Conservation (phyloP, 2,888 invertebrate species). For the Drosophila neotestacea region DNA sequence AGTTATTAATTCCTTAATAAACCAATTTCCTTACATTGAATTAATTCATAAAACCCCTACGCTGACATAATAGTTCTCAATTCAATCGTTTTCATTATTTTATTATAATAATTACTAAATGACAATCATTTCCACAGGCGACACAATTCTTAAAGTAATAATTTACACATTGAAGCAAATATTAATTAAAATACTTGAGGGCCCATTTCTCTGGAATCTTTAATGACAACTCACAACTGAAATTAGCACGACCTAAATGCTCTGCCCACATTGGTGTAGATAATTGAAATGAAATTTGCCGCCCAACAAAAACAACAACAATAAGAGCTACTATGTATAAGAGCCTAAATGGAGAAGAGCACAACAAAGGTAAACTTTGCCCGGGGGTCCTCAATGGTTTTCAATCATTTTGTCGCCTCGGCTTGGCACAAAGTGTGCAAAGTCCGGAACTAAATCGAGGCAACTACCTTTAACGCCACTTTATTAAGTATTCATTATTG, state of each 20-base stretch:
- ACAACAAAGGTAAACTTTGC: conserved; percentile 72
- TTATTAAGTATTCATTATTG: conserved; percentile 81
- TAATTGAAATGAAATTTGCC: conserved; percentile 72
- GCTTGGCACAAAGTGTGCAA: conserved; percentile 16
- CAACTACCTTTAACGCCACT: conserved; percentile 68
- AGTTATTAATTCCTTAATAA: neutral
- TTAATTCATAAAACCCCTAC: neutral
- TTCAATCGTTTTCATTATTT: conserved; percentile 2
- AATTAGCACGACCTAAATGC: conserved; percentile 51
- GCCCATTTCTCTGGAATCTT: conserved; percentile 13
- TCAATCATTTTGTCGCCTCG: conserved; percentile 30
- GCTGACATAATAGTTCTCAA: neutral
- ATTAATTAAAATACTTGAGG: conserved; percentile 19
- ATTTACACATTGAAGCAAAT: conserved; percentile 19
- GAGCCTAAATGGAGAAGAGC: conserved; percentile 14
- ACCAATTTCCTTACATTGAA: neutral
- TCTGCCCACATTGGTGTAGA: conserved; percentile 55
- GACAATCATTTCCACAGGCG: neutral
- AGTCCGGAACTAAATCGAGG: conserved; percentile 30
- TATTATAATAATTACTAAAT: conserved; percentile 2
- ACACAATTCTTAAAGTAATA: neutral
- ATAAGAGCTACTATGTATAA: conserved; percentile 2
- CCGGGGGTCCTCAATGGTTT: conserved; percentile 35
- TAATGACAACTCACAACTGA: conserved; percentile 35
- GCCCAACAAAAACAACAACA: conserved; percentile 35